A percentile compares a stretch with the other conserved stretches of the same genome.
These are phyloP conservation scores for Thymallus thymallus DNA, from an alignment of 2,113 vertebrate species.

Conservation along the genomic window DNA sequence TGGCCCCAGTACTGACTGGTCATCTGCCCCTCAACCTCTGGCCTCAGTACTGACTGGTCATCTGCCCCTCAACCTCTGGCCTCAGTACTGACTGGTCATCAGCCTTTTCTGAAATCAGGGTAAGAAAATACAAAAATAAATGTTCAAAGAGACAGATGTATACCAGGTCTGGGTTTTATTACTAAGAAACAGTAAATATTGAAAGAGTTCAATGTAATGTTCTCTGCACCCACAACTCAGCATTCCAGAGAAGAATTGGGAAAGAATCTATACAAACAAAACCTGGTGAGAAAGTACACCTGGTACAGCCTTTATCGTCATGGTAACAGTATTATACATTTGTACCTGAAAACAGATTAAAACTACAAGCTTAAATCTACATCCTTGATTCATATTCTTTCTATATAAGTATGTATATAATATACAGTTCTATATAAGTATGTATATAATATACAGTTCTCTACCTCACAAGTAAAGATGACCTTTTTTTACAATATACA, in stretches of 20 bases:
- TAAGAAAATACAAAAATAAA: no score
- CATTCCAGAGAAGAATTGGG: slow-evolving; percentile 28
- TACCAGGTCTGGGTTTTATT: slow-evolving; percentile 66
- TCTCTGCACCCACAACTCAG: slow-evolving; percentile 46
- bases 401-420: slow-evolving; percentile 41
- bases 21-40: no score
- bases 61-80: no score
- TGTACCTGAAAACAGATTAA: slow-evolving; percentile 47
- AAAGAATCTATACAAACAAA: slow-evolving; percentile 42
- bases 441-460: slow-evolving; percentile 46
- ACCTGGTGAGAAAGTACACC: slow-evolving; percentile 24
- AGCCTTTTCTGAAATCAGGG: no score
- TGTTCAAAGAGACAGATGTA: not conserved
- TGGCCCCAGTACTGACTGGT: no score
- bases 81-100: no score
- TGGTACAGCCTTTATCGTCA: not conserved
- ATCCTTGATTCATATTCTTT: slow-evolving; percentile 41
- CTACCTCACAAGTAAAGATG: slow-evolving; percentile 44
- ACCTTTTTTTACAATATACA: slow-evolving; percentile 56
- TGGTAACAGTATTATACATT: slow-evolving; percentile 13
- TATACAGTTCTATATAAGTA: slow-evolving; percentile 32
- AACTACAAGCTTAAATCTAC: slow-evolving; percentile 34
- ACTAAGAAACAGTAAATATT: slow-evolving; percentile 62
- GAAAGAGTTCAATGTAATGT: slow-evolving; percentile 55
- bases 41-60: no score